Evolutionary conservation across 1,140 invertebrate species (phyloP).

Genomic region (Eulimnadia texana): DNA sequence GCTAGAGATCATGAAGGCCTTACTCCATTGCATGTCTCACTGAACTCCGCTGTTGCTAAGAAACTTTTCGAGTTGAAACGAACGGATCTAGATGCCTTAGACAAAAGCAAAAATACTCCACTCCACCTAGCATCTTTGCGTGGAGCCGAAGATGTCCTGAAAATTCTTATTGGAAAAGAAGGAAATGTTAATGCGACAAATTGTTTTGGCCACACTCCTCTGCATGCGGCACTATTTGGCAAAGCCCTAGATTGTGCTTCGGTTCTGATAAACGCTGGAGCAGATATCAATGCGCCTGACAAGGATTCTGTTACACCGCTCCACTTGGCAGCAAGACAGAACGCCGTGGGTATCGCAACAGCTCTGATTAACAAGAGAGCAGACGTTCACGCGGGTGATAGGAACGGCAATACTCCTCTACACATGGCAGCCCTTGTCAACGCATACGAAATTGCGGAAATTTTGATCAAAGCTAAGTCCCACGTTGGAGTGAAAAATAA

Average conservation of each 20-base stretch:
- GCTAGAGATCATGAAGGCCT: not conserved
- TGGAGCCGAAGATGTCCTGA: not conserved
- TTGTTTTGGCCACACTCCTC: not conserved
- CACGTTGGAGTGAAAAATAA: not conserved
- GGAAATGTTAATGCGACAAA: not conserved
- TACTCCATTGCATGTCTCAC: not conserved
- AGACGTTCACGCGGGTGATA: not conserved
- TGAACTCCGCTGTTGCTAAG: not conserved
- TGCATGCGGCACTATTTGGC: not conserved
- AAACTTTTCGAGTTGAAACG: not conserved
- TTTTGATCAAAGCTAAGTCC: not conserved
- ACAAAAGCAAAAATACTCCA: not conserved
- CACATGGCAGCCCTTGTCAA: not conserved
- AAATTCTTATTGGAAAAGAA: not conserved
- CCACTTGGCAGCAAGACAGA: not conserved
- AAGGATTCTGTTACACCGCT: not conserved
- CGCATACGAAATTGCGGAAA: not conserved
- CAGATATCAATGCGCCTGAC: not conserved
- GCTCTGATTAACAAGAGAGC: not conserved
- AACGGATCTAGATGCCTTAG: not conserved
- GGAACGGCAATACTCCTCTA: not conserved
- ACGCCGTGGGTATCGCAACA: not conserved
- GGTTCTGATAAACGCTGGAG: not conserved
- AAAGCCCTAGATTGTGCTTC: not conserved
- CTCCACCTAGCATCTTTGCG: not conserved